Evolutionary conservation across 2,888 invertebrate species (phyloP).

Genomic region (Gerosis bhagava): DNA sequence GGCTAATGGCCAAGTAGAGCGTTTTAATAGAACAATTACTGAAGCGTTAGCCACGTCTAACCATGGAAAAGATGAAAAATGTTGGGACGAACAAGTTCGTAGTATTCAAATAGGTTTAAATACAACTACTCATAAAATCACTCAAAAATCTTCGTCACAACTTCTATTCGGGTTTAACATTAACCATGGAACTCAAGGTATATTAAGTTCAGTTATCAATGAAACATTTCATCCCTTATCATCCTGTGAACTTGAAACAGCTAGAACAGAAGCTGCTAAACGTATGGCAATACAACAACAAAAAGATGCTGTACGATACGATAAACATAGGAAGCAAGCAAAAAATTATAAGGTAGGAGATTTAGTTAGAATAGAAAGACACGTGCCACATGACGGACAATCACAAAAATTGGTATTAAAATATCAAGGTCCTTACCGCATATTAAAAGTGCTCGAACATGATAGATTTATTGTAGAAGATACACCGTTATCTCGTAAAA

Average conservation of each 20-base stretch:
- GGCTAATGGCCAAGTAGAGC: constrained; percentile 8
- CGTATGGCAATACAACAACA: constrained; percentile 25
- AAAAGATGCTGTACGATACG: constrained; percentile 23
- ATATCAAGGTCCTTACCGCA: constrained; percentile 33
- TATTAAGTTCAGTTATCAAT: constrained; percentile 11
- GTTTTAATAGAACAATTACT: constrained; percentile 33
- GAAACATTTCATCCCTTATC: constrained; percentile 10
- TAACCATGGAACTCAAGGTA: constrained; percentile 4
- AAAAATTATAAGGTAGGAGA: constrained; percentile 27
- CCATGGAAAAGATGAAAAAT: constrained; percentile 19
- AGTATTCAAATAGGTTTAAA: constrained; percentile 30
- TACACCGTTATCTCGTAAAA: constrained; percentile 29
- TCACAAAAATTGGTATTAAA: constrained; percentile 32
- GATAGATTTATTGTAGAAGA: constrained; percentile 25
- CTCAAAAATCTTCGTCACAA: constrained; percentile 26
- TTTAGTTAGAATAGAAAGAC: constrained; percentile 30
- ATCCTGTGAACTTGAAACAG: constrained; percentile 2
- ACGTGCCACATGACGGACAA: constrained; percentile 30
- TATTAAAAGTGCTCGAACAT: constrained; percentile 27
- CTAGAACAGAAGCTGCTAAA: constrained; percentile 15
- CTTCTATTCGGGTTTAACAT: constrained; percentile 28
- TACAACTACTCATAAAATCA: constrained; percentile 23
- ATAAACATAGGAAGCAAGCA: constrained; percentile 22
- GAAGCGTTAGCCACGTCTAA: constrained; percentile 20
- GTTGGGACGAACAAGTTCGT: constrained; percentile 21